These are phyloP conservation scores for Myanophis thanlyinensis DNA, from an alignment of 2,113 vertebrate genomes.

Conservation along the genomic window DNA sequence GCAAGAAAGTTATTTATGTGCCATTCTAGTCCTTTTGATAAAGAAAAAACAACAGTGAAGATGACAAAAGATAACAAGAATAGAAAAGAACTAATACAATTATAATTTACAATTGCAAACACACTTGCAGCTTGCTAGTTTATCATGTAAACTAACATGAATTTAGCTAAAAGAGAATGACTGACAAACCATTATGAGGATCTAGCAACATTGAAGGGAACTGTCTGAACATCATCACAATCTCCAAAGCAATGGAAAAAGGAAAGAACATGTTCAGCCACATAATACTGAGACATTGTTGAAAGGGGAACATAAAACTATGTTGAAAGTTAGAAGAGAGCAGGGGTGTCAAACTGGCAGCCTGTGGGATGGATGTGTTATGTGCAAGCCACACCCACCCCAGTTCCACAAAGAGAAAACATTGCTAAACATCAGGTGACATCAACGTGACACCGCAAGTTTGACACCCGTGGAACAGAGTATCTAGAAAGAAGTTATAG, in stretches of 20 bases:
- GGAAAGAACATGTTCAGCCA: neutral
- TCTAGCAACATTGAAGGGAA: neutral
- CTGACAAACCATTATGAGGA: neutral
- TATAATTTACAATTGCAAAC: neutral
- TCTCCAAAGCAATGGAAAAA: neutral
- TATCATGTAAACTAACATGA: neutral
- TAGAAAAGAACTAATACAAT: neutral
- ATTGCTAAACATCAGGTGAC: too few species aligned
- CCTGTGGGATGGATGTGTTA: too few species aligned
- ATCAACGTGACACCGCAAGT: too few species aligned
- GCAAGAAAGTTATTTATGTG: neutral
- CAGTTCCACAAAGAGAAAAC: too few species aligned
- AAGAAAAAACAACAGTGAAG: neutral
- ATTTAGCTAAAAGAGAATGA: neutral
- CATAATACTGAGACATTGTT: neutral
- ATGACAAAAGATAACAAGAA: neutral
- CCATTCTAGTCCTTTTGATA: neutral
- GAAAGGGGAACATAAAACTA: neutral
- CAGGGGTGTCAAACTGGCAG: too few species aligned
- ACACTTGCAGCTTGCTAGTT: neutral
- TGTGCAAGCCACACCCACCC: too few species aligned
- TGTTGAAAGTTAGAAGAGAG: neutral
- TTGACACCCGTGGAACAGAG: neutral
- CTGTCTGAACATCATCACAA: neutral
- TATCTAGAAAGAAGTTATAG: neutral